Evolutionary conservation across 2,888 invertebrate species (phyloP), one percentile per base, ranked within the genome.

Genomic region (Trypoxylon attenuatum): DNA sequence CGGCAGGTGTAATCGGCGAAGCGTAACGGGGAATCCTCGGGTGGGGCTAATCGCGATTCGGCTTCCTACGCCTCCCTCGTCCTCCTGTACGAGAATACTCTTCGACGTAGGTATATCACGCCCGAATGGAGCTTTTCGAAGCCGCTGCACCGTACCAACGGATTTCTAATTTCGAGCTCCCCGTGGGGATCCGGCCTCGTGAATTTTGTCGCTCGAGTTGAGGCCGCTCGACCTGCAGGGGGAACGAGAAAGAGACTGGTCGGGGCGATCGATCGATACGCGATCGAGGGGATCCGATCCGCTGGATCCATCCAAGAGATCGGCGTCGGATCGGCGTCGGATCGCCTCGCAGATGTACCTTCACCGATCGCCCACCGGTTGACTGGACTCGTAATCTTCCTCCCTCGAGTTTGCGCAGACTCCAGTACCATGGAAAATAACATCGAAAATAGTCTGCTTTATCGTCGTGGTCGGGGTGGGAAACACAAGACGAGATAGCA

Each of bases 31-130:
- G n/a, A n/a, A n/a, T 25, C 71, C 66, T 63, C 56, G 72, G 74
- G 74, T 72, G 79, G 70, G 73, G 76, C 79, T 81, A 81, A 81
- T 81, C 77, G 75, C 71, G 68, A 78, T 79, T 75, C 69, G 66
- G 66, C 58, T 59, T 54, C 60, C 64, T 58, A 63, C 62, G 49
- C 49, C 59, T 47, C 39, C 56, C 51, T 16, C 38, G 16, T 19
- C 29, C 15, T 15, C 51, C 58, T 51, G 27, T 51, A 68, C 25
- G 45, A 54, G 50, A 46, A 73, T 65, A 58, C 56, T 64, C 62
- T 55, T 42, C 47, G 43, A 38, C 38, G 53, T 59, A 63, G 60
- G 63, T 67, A 53, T 53, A 67, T 76, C 70, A 77, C 69, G 75
- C 64, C 60, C 68, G 65, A 70, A 62, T 73, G 71, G 64, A 70